A percentile compares a stretch with the other conserved stretches of the same genome.
Conservation (phyloP, 2,113 vertebrate species). For the Myrmecobius fasciatus region DNA sequence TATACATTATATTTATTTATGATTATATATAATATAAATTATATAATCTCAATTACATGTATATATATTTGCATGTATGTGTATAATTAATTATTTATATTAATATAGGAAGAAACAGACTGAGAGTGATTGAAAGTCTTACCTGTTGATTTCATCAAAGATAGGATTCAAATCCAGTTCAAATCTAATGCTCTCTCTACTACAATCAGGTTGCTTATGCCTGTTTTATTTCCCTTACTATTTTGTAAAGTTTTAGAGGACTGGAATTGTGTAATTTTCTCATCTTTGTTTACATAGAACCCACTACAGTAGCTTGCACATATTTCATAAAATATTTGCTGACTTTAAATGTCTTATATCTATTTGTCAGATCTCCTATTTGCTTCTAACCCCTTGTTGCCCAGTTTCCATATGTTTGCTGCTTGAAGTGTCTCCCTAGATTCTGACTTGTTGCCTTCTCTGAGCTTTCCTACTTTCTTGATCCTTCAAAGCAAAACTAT, state of each 20-base stretch:
- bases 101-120: background rate
- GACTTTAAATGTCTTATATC: background rate
- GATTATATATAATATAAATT: too few relatives aligned
- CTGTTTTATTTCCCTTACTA: background rate
- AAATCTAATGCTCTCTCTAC: background rate
- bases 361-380: background rate
- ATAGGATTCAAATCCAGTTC: background rate
- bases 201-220: background rate
- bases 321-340: background rate
- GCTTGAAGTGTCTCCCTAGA: background rate
- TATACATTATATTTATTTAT: too few relatives aligned
- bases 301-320: background rate
- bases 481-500: background rate
- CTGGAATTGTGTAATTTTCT: background rate
- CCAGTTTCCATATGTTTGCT: background rate
- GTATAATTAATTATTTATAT: background rate
- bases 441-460: background rate
- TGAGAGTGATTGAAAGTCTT: background rate
- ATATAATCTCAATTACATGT: too few relatives aligned
- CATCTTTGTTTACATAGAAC: background rate
- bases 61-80: too few relatives aligned
- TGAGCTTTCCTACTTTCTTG: background rate
- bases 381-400: background rate
- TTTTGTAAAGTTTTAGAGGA: background rate
- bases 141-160: background rate